Evolutionary conservation across 2,888 invertebrate genomes (phyloP), one percentile per base, ranked within the genome.

Genomic region (Meandrusa payeni): DNA sequence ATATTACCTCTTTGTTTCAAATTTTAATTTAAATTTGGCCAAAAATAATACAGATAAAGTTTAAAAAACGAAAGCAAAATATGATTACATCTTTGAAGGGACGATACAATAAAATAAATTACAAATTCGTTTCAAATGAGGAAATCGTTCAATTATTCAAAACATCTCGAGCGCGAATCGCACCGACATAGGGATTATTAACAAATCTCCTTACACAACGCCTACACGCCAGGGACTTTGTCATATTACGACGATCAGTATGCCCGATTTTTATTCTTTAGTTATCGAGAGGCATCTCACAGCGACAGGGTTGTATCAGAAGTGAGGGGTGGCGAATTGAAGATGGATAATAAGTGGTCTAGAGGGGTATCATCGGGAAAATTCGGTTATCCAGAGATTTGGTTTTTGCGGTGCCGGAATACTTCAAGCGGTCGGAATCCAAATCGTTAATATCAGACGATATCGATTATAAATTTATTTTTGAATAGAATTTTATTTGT

Each of bases 301-400:
- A 54, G 47, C 24, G 64, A 62, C 63, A 65, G 52, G 46, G 64
- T 60, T 50, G 40, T 41, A 57, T 38, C 33, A 7, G 22, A 37
- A 17, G 22, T 10, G 41, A 46, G 48, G 53, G 63, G 62, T 50
- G 48, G 47, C 29, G 3, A 40, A 48, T 41, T 43, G 54, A 53
- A 55, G 56, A 63, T 59, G 48, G 56, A 66, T 67, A 62, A 65
- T 65, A 66, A 60, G 61, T 53, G 59, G 46, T 59, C 57, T 54
- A 55, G 61, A 61, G 55, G n/a, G 59, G 62, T 56, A 57, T 52
- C 55, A 61, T 67, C 58, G 57, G 50, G 59, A 55, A 67, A 63
- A 69, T 68, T 69, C 54, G 61, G 60, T 67, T 66, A 64, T 54
- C 15, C 31, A 33, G 51, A 54, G 51, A 57, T 59, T 59, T 52